Evolutionary conservation across 1,140 invertebrate species (phyloP).

Genomic region (Pseudoatta argentina): DNA sequence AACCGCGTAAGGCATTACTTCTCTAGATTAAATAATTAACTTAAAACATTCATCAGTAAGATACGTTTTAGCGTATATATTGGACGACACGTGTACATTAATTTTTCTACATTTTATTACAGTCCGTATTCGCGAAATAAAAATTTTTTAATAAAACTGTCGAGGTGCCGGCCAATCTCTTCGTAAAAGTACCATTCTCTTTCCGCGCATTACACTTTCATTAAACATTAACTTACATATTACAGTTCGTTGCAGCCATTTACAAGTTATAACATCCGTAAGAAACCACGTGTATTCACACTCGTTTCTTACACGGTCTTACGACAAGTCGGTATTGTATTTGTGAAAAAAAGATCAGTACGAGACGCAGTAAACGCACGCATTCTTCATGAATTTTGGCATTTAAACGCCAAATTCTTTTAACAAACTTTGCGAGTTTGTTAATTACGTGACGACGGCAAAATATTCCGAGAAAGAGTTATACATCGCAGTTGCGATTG

Average conservation of each 20-base stretch:
- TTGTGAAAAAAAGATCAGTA: background rate
- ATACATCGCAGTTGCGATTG: background rate
- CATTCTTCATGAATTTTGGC: background rate
- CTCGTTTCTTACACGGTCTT: constrained; percentile 1
- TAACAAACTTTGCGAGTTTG: constrained; percentile 1
- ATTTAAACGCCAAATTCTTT: constrained; percentile 27
- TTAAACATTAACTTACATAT: constrained; percentile 51
- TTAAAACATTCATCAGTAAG: background rate
- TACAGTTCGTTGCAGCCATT: constrained; percentile 45
- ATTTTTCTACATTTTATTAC: constrained; percentile 12
- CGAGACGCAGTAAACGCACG: background rate
- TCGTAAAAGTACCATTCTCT: constrained; percentile 29
- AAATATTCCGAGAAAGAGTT: constrained; percentile 1
- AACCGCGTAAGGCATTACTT: too few relatives aligned
- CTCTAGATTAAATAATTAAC: background rate
- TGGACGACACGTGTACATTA: background rate
- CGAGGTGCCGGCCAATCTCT: background rate
- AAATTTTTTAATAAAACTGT: constrained; percentile 1
- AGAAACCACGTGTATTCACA: constrained; percentile 19
- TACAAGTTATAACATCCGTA: constrained; percentile 7
- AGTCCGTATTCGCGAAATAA: background rate
- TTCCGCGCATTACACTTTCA: constrained; percentile 29
- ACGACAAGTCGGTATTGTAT: background rate
- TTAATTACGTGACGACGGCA: constrained; percentile 16
- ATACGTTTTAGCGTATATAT: background rate